These are phyloP conservation scores for Rhagophthalmus giganteus DNA, from an alignment of 2,888 invertebrate genomes.

Conservation along the genomic window DNA sequence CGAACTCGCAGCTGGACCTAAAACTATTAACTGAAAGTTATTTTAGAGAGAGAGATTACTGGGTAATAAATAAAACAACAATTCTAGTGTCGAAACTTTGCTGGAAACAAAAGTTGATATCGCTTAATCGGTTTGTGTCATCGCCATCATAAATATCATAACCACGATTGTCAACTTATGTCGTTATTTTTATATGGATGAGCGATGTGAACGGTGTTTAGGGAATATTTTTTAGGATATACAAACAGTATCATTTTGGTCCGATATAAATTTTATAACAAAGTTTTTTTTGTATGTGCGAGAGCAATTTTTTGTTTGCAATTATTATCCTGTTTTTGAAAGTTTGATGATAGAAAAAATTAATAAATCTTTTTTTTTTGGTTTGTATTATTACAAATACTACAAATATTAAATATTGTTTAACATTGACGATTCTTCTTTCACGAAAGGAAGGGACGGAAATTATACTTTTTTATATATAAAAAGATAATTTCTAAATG, in stretches of 20 bases:
- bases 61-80: constrained; percentile 48
- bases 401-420: too few species aligned
- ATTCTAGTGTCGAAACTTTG: constrained; percentile 47
- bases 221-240: background rate
- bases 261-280: too few species aligned
- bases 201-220: constrained; percentile 18
- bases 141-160: constrained; percentile 37
- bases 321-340: too few species aligned
- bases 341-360: too few species aligned
- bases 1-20: constrained; percentile 33
- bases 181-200: constrained; percentile 29
- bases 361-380: too few species aligned
- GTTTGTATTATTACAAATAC: too few species aligned
- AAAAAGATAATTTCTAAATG: too few species aligned
- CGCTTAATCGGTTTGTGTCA: constrained; percentile 39
- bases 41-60: constrained; percentile 44
- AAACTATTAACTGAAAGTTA: constrained; percentile 44
- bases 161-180: constrained; percentile 31
- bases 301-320: too few species aligned
- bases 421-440: too few species aligned
- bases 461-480: too few species aligned
- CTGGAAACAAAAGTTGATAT: constrained; percentile 44
- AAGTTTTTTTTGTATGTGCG: too few species aligned
- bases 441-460: too few species aligned
- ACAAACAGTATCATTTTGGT: background rate